Base-by-base conservation (phyloP, 1,140 invertebrate genomes). In the Monochamus saltuarius region DNA sequence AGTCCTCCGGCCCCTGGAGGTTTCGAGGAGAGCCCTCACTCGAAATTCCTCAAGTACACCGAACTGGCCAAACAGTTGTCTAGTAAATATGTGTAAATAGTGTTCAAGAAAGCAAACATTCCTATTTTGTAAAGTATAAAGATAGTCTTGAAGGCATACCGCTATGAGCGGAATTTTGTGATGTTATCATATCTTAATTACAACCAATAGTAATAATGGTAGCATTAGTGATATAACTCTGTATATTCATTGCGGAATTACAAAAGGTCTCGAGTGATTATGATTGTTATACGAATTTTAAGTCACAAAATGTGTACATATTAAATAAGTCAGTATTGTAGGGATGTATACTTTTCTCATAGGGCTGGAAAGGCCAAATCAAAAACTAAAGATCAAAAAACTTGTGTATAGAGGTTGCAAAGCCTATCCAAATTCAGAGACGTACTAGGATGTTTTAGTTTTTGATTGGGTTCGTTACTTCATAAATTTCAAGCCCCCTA, bases 31-130 rank as follows among this genome's bases (percentile, higher is more conserved):
- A 95, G 91, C 76, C 92, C 93, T 13, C 93, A 95, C 80, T 95
- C 94, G 62, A 97, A 97, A 82, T 96, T 96, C 84, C 87, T 95
- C 64, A 97, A 97, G 82, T 97, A 97, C 81, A 94, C 93, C 72
- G 94, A 97, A 82, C 85, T 97, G 74, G 94, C 94, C 64, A 97
- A 96, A 81, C 94, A 97, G 80, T 83, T 97, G 75, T 95, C 93
- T 75, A 95, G 92, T 80, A 96, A 96, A 83, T 95, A 95, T 81
- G 89, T 91, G 85, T 92, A 88, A 82, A 71, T 71, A 70, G 45
- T 66, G 62, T 61, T 54, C 53, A 50, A 40, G 38, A 42, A 36
- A 56, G 66, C 51, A 64, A 65, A 71, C 71, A 74, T 74, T 73
- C 69, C 70, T 69, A 65, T 73, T 69, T 72, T 70, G 68, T 68